Conservation (phyloP, 2,113 vertebrate genomes). For the Gobio gobio region DNA sequence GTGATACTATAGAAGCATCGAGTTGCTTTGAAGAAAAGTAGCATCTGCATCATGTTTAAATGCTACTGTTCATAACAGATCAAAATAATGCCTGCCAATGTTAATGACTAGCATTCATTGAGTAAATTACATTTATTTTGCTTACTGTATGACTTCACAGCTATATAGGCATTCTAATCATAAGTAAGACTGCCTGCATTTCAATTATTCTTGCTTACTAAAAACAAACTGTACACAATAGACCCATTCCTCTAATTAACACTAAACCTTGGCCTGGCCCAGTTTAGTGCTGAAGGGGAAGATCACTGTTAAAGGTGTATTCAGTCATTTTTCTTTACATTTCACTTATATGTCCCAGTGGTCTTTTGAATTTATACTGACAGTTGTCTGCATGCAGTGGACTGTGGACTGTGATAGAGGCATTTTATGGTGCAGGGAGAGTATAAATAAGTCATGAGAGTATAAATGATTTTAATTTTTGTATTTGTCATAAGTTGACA, state of each 20-base stretch:
- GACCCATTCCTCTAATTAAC: neutral
- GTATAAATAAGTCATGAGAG: no score
- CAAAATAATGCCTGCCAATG: neutral
- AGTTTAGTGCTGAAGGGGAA: neutral
- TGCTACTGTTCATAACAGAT: neutral
- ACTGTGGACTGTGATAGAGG: neutral
- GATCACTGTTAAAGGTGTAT: neutral
- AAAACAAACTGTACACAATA: neutral
- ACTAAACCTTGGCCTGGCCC: neutral
- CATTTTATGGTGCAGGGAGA: neutral
- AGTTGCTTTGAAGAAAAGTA: neutral
- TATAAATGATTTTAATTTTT: no score
- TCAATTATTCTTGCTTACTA: constrained; percentile 7
- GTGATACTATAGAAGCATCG: neutral
- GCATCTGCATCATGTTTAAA: neutral
- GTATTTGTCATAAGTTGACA: no score
- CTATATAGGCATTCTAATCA: neutral
- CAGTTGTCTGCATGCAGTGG: neutral
- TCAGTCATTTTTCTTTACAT: neutral
- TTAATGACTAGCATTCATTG: neutral
- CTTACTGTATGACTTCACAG: neutral
- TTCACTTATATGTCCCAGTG: neutral
- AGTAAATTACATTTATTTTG: constrained; percentile 2
- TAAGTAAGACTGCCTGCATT: neutral
- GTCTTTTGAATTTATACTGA: neutral